These are phyloP conservation scores for Cydia fagiglandana DNA, from an alignment of 1,140 invertebrate species.

Conservation along the genomic window DNA sequence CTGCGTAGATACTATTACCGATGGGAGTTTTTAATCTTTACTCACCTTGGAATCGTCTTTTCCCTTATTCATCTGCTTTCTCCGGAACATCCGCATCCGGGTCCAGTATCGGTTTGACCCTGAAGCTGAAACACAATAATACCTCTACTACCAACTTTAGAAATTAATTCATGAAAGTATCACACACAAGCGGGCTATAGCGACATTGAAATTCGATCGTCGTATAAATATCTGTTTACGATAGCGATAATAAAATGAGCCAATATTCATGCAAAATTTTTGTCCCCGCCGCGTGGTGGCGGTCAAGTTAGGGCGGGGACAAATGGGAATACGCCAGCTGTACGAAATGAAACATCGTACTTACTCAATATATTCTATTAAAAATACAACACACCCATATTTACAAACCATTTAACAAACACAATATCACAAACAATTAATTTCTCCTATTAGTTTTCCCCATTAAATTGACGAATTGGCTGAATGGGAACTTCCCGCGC, in stretches of 20 bases:
- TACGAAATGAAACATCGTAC: slow-evolving; percentile 5
- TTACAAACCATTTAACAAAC: slow-evolving; percentile 8
- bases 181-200: too few species aligned
- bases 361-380: not conserved
- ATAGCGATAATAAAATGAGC: too few species aligned
- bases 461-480: slow-evolving; percentile 73
- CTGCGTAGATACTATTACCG: too few species aligned
- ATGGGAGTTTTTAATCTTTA: not conserved
- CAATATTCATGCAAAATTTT: too few species aligned
- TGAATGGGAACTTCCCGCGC: slow-evolving; percentile 63
- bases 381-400: not conserved
- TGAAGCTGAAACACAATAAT: slow-evolving; percentile 4
- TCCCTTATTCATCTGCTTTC: not conserved
- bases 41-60: not conserved
- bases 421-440: slow-evolving; percentile 46
- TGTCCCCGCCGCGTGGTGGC: too few species aligned
- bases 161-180: not conserved
- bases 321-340: too few species aligned
- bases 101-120: not conserved
- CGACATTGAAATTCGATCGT: too few species aligned
- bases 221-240: too few species aligned
- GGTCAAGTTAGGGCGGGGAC: too few species aligned
- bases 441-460: slow-evolving; percentile 61
- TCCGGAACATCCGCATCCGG: not conserved
- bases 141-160: not conserved